Conservation (phyloP, 2,888 invertebrate genomes). For the Spilosoma lubricipeda region DNA sequence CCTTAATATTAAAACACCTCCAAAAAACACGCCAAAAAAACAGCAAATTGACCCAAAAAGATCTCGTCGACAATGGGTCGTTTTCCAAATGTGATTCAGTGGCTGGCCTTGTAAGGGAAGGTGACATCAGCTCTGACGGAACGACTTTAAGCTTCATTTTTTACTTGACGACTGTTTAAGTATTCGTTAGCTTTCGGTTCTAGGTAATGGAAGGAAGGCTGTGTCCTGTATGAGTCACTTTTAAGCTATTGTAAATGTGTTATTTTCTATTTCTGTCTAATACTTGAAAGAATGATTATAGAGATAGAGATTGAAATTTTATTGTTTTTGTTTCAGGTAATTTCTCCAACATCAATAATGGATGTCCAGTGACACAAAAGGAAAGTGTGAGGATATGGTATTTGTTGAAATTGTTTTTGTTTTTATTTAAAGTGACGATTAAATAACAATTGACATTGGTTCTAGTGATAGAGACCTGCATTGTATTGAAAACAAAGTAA, state of each 20-base stretch:
- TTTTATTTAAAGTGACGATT: neutral
- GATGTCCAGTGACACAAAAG: neutral
- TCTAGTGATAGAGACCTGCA: no score
- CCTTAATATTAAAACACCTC: neutral
- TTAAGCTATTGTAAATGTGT: neutral
- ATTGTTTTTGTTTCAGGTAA: slow-evolving; percentile 16
- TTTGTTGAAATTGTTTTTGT: neutral
- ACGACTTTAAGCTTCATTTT: slow-evolving; percentile 12
- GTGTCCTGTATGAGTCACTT: neutral
- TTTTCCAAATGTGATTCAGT: slow-evolving; percentile 52
- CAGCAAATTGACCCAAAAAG: slow-evolving; percentile 51
- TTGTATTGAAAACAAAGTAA: no score
- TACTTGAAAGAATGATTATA: neutral
- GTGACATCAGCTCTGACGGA: slow-evolving; percentile 52
- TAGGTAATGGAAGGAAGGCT: neutral
- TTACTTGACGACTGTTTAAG: neutral
- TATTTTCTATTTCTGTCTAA: neutral
- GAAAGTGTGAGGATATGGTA: neutral
- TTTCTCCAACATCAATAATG: neutral
- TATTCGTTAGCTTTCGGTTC: neutral
- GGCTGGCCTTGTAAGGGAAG: slow-evolving; percentile 41
- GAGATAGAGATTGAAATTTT: neutral
- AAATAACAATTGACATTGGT: no score
- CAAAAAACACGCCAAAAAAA: slow-evolving; percentile 33
- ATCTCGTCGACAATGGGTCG: slow-evolving; percentile 54